Evolutionary conservation across 1,140 invertebrate genomes (phyloP).

Genomic region (Drosophila seguyi): DNA sequence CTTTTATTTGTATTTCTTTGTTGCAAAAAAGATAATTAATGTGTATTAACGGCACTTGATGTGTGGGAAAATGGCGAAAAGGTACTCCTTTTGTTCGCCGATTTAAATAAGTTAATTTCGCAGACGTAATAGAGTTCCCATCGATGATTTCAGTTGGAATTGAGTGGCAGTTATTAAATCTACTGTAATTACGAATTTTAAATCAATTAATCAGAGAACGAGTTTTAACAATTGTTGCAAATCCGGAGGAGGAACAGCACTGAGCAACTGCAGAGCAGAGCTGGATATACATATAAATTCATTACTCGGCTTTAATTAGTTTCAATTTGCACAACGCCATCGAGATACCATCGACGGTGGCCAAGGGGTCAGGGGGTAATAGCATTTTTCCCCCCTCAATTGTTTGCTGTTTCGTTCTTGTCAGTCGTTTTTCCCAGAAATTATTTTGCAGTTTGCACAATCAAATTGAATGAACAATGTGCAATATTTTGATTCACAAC

Average conservation of each 20-base stretch:
- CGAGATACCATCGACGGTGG: slow-evolving; percentile 41
- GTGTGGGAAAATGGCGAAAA: slow-evolving; percentile 10
- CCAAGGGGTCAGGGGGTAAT: slow-evolving; percentile 16
- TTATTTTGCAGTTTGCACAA: slow-evolving; percentile 44
- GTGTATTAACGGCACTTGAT: slow-evolving; percentile 15
- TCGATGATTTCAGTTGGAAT: slow-evolving; percentile 1
- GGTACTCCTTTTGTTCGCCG: slow-evolving; percentile 25
- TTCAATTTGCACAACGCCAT: slow-evolving; percentile 56
- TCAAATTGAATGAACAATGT: slow-evolving; percentile 64
- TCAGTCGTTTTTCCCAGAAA: slow-evolving; percentile 45
- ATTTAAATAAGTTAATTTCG: slow-evolving; percentile 30
- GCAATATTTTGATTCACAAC: slow-evolving; percentile 36
- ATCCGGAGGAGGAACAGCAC: slow-evolving; percentile 6
- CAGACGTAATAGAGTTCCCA: slow-evolving; percentile 33
- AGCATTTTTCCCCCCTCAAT: slow-evolving; percentile 10
- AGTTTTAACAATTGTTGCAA: slow-evolving; percentile 42
- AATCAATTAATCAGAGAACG: slow-evolving; percentile 69
- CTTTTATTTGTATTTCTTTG: slow-evolving; percentile 17
- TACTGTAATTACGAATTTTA: slow-evolving; percentile 55
- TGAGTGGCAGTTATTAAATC: slow-evolving; percentile 65
- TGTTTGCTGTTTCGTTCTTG: slow-evolving; percentile 17
- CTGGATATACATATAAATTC: slow-evolving; percentile 26
- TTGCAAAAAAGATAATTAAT: slow-evolving; percentile 21
- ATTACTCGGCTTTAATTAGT: slow-evolving; percentile 72
- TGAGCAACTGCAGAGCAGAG: slow-evolving; percentile 24